phyloP scores from a whole-genome alignment of 2,113 vertebrate species.

The Athene noctua region DNA sequence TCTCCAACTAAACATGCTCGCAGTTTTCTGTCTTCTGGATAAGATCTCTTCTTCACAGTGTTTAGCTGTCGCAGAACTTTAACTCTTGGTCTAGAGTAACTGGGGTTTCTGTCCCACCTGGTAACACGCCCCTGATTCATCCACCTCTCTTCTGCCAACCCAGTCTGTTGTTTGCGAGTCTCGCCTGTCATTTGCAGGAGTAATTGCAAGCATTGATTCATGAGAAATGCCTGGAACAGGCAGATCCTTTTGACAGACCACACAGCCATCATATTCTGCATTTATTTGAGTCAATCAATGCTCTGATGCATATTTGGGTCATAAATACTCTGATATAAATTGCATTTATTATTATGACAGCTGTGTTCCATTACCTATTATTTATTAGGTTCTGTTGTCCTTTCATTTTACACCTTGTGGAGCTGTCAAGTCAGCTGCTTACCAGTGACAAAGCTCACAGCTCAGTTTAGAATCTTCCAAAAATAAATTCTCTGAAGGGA shows the following conservation, averaged over 20 bases:
- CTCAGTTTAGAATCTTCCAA: not conserved
- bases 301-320: conserved; percentile 45
- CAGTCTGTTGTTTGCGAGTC: not conserved
- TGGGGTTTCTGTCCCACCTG: not conserved
- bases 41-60: not conserved
- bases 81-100: not conserved
- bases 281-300: conserved; percentile 54
- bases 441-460: not conserved
- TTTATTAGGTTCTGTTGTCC: conserved; percentile 30
- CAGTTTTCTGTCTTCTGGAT: not conserved
- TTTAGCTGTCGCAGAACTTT: not conserved
- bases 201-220: conserved; percentile 39
- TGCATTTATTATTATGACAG: conserved; percentile 41
- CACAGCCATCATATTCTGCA: not conserved
- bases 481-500: not conserved
- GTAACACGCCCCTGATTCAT: not conserved
- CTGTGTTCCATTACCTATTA: conserved; percentile 22
- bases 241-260: conserved; percentile 24
- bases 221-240: not conserved
- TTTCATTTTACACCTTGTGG: conserved; percentile 4
- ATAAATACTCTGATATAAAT: conserved; percentile 40
- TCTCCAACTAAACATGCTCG: rapidly evolving
- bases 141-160: not conserved
- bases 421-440: conserved; percentile 45
- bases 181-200: not conserved